Evolutionary conservation across 2,113 vertebrate genomes (phyloP), one percentile per base, ranked within the genome.

Genomic region (Alces alces): DNA sequence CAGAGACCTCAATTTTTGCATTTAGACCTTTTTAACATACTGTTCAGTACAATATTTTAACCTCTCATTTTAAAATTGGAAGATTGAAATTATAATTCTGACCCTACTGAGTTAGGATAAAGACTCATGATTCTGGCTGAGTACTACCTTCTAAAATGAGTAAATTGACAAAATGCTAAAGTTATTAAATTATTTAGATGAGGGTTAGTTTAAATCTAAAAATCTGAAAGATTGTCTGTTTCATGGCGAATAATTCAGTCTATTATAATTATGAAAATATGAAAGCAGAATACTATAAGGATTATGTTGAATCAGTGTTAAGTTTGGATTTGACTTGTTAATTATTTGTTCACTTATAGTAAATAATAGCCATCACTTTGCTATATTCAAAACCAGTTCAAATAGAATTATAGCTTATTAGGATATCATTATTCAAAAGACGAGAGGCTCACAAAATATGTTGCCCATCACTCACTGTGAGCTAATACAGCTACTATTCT

Each of bases 1-100:
- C 98, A 96, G 94, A 97, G 98, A 98, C 98, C 98, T 95, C 98
- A 99, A 98, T 98, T 98, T 96, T 98, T 98, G 97, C 97, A 98
- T 98, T 98, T 97, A 98, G 92, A 97, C 60, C 91, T 98, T 97
- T 97, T 97, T 91, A 98, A 97, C 98, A 98, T 97, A 97, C 89
- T 97, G 97, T 86, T 97, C 97, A 98, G 96, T 97, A 97, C 97
- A 92, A 86, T 98, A 98, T 98, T 98, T 98, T 99, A 99, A 98
- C 98, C 98, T 99, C 43, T 98, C 80, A 88, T 78, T 98, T 98
- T 98, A 97, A 99, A 98, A 52, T 97, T 86, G 47, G 60, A 92
- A 78, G 58, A 98, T 4, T 64, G 98, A 99, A 98, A 98, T 98
- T 98, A 45, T 97, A 98, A 98, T 96, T 95, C 55, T 97, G 79